Conservation (phyloP, 2,113 vertebrate species). For the Mungos mungo region DNA sequence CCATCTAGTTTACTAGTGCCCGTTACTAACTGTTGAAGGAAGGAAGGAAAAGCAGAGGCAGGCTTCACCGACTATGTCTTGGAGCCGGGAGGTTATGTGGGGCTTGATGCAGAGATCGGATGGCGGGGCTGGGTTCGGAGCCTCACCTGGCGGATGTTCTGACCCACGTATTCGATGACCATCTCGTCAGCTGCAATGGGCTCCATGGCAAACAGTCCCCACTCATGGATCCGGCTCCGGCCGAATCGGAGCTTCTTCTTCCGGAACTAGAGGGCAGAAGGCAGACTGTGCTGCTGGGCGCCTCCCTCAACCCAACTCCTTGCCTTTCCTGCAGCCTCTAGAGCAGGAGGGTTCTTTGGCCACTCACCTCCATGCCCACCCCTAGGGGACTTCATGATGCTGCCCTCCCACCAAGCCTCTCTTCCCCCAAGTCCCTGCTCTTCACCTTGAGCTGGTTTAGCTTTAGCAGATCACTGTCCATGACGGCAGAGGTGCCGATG, state of each 20-base stretch:
- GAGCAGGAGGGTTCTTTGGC: neutral
- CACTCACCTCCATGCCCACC: rapidly evolving
- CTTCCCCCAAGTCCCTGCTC: neutral
- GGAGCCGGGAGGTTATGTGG: neutral
- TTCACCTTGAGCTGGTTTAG: constrained; percentile 95
- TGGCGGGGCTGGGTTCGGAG: neutral
- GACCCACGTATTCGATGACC: constrained; percentile 98
- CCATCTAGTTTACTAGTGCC: neutral
- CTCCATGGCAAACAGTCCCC: constrained; percentile 97
- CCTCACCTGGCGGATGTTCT: constrained; percentile 95
- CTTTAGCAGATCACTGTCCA: constrained; percentile 95
- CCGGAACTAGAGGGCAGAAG: constrained; percentile 87
- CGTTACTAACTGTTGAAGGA: neutral
- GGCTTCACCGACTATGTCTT: neutral
- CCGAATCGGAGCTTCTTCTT: constrained; percentile 96
- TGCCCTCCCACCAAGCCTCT: neutral
- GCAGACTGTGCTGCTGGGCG: neutral
- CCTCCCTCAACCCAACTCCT: neutral
- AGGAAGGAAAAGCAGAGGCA: neutral
- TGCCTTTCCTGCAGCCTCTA: neutral
- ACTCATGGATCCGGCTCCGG: constrained; percentile 95
- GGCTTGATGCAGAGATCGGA: neutral
- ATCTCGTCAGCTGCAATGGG: constrained; percentile 97
- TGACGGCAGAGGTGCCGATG: constrained; percentile 90
- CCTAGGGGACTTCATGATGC: neutral